Evolutionary conservation across 2,888 invertebrate genomes (phyloP).

Genomic region (Drosophila basisetae): DNA sequence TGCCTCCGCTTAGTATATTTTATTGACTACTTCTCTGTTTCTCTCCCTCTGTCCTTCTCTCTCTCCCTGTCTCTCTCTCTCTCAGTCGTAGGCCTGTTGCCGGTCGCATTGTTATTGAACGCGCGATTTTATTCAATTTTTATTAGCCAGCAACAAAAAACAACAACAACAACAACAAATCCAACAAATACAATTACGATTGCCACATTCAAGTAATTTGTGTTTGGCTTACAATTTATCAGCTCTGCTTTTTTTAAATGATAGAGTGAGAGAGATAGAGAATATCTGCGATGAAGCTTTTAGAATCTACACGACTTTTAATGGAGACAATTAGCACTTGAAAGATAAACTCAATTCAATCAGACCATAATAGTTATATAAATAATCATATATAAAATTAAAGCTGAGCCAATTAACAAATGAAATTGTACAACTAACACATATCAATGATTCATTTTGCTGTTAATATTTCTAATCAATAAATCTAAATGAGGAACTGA

Average conservation of each 20-base stretch:
- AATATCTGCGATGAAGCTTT: not conserved
- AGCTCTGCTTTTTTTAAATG: conserved; percentile 10
- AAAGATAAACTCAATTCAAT: conserved; percentile 12
- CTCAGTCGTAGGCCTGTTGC: not conserved
- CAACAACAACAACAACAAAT: not conserved
- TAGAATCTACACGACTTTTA: not conserved
- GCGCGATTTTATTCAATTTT: conserved; percentile 79
- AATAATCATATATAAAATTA: not conserved
- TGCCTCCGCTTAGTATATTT: conserved; percentile 17
- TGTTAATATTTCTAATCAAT: not conserved
- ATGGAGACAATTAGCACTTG: conserved; percentile 1
- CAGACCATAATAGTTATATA: not conserved
- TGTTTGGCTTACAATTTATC: conserved; percentile 31
- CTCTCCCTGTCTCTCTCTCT: not conserved
- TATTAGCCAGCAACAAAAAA: conserved; percentile 56
- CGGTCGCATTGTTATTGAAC: conserved; percentile 58
- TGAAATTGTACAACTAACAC: not conserved
- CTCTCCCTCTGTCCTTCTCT: not conserved
- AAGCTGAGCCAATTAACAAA: not conserved
- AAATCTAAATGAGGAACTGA: not conserved
- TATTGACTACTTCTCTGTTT: not conserved
- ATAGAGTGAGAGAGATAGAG: not conserved
- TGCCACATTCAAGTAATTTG: conserved; percentile 36
- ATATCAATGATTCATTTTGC: not conserved
- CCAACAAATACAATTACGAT: conserved; percentile 14